Percentiles rank a stretch among this genome's conserved stretches.
Conservation (phyloP, 2,888 invertebrate genomes). For the Chaetogeoica ovagalla region DNA sequence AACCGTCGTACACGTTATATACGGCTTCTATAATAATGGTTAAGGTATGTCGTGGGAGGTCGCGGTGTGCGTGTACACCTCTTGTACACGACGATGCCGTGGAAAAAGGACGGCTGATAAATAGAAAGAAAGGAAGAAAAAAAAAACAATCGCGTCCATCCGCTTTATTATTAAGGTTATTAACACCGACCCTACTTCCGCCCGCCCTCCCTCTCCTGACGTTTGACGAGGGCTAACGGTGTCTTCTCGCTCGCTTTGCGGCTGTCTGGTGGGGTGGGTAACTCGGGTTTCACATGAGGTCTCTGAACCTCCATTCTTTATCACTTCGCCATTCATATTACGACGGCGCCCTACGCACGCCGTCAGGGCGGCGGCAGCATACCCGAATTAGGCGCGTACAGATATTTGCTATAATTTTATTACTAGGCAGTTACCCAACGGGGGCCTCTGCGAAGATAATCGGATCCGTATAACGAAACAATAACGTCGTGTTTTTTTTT, state of each 20-base stretch:
- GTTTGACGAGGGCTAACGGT: constrained; percentile 39
- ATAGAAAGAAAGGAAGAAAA: background rate
- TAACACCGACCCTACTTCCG: constrained; percentile 28
- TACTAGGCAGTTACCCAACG: background rate
- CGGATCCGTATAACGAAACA: background rate
- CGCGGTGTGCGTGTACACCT: background rate
- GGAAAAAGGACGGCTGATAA: background rate
- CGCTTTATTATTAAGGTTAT: constrained; percentile 36
- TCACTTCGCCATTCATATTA: constrained; percentile 13
- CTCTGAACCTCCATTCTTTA: background rate
- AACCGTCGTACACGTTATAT: background rate
- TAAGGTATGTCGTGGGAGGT: constrained; percentile 31
- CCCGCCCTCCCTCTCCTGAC: constrained; percentile 2
- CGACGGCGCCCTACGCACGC: background rate
- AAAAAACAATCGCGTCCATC: constrained; percentile 13
- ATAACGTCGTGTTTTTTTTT: background rate
- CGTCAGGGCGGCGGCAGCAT: too few species aligned
- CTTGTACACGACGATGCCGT: background rate
- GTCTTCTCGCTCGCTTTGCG: constrained; percentile 23
- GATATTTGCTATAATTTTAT: background rate
- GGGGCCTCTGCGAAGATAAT: background rate
- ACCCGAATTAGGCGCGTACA: background rate
- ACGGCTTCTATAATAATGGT: background rate
- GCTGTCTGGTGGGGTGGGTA: background rate
- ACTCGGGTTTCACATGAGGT: background rate